Percentiles rank a stretch among this genome's conserved stretches.
Evolutionary conservation across 1,140 invertebrate species (phyloP).

Genomic region (Drosophila dunni): DNA sequence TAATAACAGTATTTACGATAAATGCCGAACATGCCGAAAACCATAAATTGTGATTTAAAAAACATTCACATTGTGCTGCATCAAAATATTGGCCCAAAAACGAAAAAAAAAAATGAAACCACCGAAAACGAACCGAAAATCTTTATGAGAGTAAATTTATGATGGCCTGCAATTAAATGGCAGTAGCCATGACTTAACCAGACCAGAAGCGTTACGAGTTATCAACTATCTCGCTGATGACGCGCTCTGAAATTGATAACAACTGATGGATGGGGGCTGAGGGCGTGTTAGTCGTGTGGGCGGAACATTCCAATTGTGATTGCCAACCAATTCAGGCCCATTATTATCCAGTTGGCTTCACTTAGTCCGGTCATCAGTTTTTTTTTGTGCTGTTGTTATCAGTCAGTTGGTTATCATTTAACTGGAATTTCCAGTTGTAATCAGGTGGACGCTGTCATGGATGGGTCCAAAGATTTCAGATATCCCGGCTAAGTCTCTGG

Average conservation of each 20-base stretch:
- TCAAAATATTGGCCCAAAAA: constrained; percentile 29
- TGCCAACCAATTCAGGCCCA: neutral
- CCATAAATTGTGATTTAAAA: constrained; percentile 64
- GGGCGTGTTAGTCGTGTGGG: too few relatives aligned
- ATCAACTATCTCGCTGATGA: constrained; percentile 23
- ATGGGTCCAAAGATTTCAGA: constrained; percentile 1
- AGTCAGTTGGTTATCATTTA: neutral
- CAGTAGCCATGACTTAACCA: constrained; percentile 1
- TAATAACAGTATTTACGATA: constrained; percentile 66
- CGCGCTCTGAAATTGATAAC: constrained; percentile 29
- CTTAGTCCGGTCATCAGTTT: constrained; percentile 1
- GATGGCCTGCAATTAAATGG: constrained; percentile 59
- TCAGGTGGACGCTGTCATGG: neutral
- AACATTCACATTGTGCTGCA: constrained; percentile 34
- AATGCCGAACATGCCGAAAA: constrained; percentile 31
- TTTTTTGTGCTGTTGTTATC: neutral
- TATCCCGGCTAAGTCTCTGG: neutral
- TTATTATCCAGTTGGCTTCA: constrained; percentile 1
- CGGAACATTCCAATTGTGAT: neutral
- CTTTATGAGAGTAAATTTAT: constrained; percentile 38
- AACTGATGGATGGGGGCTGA: neutral
- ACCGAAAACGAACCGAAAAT: too few relatives aligned
- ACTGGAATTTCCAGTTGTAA: constrained; percentile 1
- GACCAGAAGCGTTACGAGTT: neutral
- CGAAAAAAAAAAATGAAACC: neutral